phyloP scores from a whole-genome alignment of 2,113 vertebrate species.

The Eonycteris spelaea region DNA sequence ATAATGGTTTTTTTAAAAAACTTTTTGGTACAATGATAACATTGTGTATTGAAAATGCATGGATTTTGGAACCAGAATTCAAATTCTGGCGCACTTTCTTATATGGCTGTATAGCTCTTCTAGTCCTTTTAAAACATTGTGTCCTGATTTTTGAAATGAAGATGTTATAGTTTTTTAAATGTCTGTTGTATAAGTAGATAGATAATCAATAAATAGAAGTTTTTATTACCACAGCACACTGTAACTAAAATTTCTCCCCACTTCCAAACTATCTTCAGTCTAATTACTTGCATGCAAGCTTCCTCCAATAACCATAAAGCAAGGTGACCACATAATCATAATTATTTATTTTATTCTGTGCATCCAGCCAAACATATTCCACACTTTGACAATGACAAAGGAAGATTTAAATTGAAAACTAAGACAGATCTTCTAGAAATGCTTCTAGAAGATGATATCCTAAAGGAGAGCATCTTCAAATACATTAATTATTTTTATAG shows the following conservation, averaged over 20 bases:
- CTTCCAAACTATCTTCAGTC: not conserved
- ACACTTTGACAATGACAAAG: not conserved
- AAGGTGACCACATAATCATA: not conserved
- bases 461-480: not conserved
- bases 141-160: conserved; percentile 1
- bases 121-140: not conserved
- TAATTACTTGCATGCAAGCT: not conserved
- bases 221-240: not conserved
- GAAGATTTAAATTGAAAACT: not conserved
- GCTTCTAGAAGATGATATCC: not conserved
- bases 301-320: not conserved
- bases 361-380: not conserved
- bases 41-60: not conserved
- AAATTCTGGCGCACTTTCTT: not conserved
- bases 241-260: not conserved
- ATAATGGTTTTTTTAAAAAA: not conserved
- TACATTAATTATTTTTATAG: not conserved
- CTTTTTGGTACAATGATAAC: not conserved
- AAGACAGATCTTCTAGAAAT: not conserved
- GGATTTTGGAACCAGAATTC: not conserved
- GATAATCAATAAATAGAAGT: not conserved
- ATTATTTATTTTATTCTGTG: not conserved
- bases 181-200: not conserved
- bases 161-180: not conserved
- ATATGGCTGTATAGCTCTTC: not conserved